Conservation (phyloP, 2,888 invertebrate genomes). For the Aethes cnicana region DNA sequence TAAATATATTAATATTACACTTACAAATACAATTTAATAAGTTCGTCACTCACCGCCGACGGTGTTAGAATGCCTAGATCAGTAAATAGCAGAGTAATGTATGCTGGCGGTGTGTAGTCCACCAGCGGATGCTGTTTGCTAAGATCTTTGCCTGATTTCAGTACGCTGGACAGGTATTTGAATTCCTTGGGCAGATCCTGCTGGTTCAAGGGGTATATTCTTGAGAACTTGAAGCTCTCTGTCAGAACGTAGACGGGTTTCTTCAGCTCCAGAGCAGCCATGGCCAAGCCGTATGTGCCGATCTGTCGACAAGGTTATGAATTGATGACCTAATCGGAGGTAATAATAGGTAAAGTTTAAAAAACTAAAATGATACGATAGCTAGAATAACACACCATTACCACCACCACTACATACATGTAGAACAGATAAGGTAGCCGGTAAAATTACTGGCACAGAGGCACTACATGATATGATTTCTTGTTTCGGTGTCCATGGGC, state of each 20-base stretch:
- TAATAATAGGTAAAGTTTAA: too few relatives aligned
- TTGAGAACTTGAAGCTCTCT: constrained; percentile 98
- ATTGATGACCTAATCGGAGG: too few relatives aligned
- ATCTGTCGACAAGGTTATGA: constrained; percentile 79
- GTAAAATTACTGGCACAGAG: too few relatives aligned
- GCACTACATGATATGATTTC: too few relatives aligned
- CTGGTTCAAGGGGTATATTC: constrained; percentile 96
- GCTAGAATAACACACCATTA: neutral
- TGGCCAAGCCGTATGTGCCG: constrained; percentile 91
- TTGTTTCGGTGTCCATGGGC: too few relatives aligned
- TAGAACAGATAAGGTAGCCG: too few relatives aligned
- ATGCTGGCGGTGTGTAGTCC: constrained; percentile 98
- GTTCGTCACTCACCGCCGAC: constrained; percentile 98
- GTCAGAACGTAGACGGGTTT: constrained; percentile 97
- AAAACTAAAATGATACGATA: too few relatives aligned
- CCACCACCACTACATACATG: too few relatives aligned
- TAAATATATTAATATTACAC: constrained; percentile 36
- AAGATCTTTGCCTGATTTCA: constrained; percentile 63
- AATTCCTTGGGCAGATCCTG: constrained; percentile 94
- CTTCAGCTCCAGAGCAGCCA: constrained; percentile 93
- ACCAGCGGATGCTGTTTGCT: constrained; percentile 91
- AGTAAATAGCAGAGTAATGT: constrained; percentile 95
- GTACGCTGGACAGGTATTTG: constrained; percentile 84
- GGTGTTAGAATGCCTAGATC: constrained; percentile 98
- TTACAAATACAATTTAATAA: constrained; percentile 97